These are phyloP conservation scores for Scelioninae gen. 2 DNA, from an alignment of 2,888 invertebrate genomes.

Conservation along the genomic window DNA sequence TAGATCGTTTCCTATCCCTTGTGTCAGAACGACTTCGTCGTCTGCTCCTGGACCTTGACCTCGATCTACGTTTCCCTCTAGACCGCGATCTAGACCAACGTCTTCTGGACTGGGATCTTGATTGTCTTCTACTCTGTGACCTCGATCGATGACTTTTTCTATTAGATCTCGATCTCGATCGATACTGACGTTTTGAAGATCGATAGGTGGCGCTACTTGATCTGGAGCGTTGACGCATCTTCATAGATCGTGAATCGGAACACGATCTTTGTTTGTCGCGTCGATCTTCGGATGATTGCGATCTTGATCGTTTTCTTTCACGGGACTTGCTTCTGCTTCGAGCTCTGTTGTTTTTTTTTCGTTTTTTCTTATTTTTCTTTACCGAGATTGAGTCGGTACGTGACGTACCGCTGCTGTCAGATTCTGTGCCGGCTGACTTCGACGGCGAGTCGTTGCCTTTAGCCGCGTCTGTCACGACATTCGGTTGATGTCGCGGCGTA, in stretches of 20 bases:
- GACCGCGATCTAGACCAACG: constrained; percentile 69
- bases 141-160: constrained; percentile 51
- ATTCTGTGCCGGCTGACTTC: constrained; percentile 64
- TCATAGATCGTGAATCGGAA: constrained; percentile 56
- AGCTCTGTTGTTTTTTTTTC: constrained; percentile 62
- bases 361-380: constrained; percentile 55
- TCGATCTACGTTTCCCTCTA: constrained; percentile 66
- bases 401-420: constrained; percentile 61
- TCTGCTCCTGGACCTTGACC: constrained; percentile 64
- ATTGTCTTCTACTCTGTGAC: constrained; percentile 61
- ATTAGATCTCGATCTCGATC: constrained; percentile 55
- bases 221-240: constrained; percentile 45
- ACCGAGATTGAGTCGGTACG: constrained; percentile 62
- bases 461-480: constrained; percentile 57
- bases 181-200: constrained; percentile 27
- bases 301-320: constrained; percentile 56
- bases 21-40: constrained; percentile 55
- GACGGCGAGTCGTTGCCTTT: constrained; percentile 63
- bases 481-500: constrained; percentile 67
- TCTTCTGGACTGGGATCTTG: constrained; percentile 66
- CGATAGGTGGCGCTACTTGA: constrained; percentile 45
- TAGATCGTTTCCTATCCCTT: constrained; percentile 64
- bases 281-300: constrained; percentile 55
- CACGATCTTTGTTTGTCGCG: constrained; percentile 60
- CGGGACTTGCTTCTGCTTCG: constrained; percentile 66